Evolutionary conservation across 2,888 invertebrate species (phyloP), one percentile per base, ranked within the genome.

Genomic region (Sarcophaga variegata): DNA sequence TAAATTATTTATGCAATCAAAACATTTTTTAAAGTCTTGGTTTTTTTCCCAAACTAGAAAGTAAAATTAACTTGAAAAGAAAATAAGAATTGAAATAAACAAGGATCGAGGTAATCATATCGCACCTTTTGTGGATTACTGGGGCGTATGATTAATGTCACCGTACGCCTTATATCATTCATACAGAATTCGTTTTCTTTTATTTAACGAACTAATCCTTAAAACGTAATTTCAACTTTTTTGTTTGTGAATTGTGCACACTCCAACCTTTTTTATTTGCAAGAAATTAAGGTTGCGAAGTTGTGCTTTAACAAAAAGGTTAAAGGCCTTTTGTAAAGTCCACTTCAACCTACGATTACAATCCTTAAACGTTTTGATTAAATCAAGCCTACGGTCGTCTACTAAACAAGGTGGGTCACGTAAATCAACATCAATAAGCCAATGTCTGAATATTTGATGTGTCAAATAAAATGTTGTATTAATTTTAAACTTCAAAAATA

Each of bases 111-210:
- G 88, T 86, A 83, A 85, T 84, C 86, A 81, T 83, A 89, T 89
- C 90, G 92, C 90, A 91, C 84, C 90, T 86, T 89, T 90, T 91
- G 92, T 91, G 92, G 92, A 92, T 92, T 91, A 91, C 91, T 91
- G 91, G 72, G 91, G 91, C 91, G 91, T 90, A 91, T 91, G 90
- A 86, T 83, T 87, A 83, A 81, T 86, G 70, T 70, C 54, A 14
- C 17, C 54, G 12, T 54, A 17, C 54, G 5, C 14, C 17, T 12
- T 12, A 54, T 54, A 54, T 54, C 54, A 14, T 14, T 17, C 54
- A 14, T 54, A 54, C 17, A 54, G 54, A 54, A 54, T 17, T 54
- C 37, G 54, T 17, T 54, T 17, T 14, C 14, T 14, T 54, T 54
- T 4, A 54, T 12, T 54, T 4, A 54, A 54, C 12, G 10, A 54